These are phyloP conservation scores for Alauda arvensis DNA, from an alignment of 2,797 vertebrate genomes.

Conservation along the genomic window DNA sequence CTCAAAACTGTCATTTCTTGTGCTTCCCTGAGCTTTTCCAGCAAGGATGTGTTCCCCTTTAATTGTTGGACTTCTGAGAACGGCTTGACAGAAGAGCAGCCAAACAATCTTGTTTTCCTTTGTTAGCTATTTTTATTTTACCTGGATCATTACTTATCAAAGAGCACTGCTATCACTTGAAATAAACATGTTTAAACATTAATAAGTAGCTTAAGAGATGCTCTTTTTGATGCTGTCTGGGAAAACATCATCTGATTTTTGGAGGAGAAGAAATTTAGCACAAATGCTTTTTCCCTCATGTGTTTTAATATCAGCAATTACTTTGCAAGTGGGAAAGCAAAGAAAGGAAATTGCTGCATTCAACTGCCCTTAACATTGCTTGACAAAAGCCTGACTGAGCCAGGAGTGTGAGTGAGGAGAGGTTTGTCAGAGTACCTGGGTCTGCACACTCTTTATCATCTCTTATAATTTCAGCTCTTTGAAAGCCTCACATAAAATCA, in stretches of 20 bases:
- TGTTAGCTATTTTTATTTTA: constrained; percentile 49
- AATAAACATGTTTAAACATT: constrained; percentile 51
- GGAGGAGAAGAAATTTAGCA: background rate
- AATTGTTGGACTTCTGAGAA: background rate
- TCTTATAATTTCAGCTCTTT: fast-evolving
- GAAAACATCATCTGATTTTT: background rate
- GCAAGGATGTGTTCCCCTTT: background rate
- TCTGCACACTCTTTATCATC: background rate
- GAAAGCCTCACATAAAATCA: background rate
- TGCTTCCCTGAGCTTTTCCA: background rate
- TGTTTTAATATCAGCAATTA: background rate
- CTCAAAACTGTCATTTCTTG: background rate
- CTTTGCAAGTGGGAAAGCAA: background rate
- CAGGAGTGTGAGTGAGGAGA: fast-evolving
- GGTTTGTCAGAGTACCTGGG: background rate
- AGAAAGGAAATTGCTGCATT: background rate
- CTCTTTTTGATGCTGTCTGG: background rate
- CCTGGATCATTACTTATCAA: constrained; percentile 30
- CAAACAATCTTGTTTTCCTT: background rate
- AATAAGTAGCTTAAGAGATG: constrained; percentile 18
- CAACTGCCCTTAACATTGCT: background rate
- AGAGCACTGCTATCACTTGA: background rate
- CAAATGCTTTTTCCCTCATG: background rate
- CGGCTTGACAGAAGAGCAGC: background rate
- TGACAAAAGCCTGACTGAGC: background rate